Evolutionary conservation across 37 sponge, comb jelly and placozoan species (phyloP), one percentile per base, ranked within the genome.

Genomic region (Axinella damicornis): DNA sequence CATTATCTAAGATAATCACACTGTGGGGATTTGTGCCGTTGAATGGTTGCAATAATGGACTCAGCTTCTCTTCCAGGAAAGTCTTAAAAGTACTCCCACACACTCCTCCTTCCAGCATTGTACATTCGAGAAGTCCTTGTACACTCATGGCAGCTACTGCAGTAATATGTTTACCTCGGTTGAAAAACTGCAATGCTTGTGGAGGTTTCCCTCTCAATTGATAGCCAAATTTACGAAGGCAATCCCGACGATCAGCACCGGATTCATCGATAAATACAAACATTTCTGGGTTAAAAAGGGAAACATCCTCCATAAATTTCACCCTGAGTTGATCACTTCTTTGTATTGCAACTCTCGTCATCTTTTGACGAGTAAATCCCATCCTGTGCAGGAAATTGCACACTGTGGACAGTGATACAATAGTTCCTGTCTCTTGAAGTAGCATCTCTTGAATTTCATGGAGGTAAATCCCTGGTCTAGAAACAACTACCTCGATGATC

Each of bases 261-360:
- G 71, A 54, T 68, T 81, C 82, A 69, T 81, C 82, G 11, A 81
- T 30, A 27, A 81, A 81, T 38, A 81, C 71, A 35, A 81, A 52
- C 76, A 84, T 84, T 41, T 75, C 76, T 61, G 64, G 46, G 13
- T 55, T 9, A 53, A 56, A 83, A 20, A 73, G 31, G 28, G 75
- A 83, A 11, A 77, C 19, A 61, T 77, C 39, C 15, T 15, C 16
- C 34, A 58, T 60, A 24, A 24, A 77, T 11, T 32, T 14, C 36
- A 9, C 22, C 65, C 78, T 57, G 30, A 61, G 21, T 13, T n/a
- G 12, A 19, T 36, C 73, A 15, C 39, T 18, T 19, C 41, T 15
- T 33, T 71, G 52, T 14, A 19, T 19, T 13, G 41, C 52, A n/a
- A 71, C 40, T 71, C 53, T 14, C 9, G 53, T 71, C 21, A 65